phyloP scores from a whole-genome alignment of 2,888 invertebrate species.

The Nipponacmea schrenckii region DNA sequence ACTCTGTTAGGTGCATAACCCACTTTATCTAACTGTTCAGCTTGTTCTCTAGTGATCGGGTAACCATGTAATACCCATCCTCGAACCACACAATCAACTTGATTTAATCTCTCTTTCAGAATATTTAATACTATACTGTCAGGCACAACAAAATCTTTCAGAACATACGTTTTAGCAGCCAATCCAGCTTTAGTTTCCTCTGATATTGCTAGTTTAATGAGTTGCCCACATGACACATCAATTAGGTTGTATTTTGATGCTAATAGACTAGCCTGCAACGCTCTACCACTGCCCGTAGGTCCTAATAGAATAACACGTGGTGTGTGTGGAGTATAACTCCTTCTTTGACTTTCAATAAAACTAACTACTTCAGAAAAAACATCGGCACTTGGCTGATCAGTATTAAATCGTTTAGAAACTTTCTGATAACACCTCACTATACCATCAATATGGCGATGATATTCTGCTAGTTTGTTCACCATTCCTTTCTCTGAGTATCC shows the following conservation, averaged over 20 bases:
- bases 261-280: slow-evolving; percentile 63
- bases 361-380: slow-evolving; percentile 58
- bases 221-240: slow-evolving; percentile 63
- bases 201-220: slow-evolving; percentile 66
- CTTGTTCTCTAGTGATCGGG: slow-evolving; percentile 65
- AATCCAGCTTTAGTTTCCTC: slow-evolving; percentile 63
- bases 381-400: slow-evolving; percentile 68
- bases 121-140: slow-evolving; percentile 64
- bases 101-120: slow-evolving; percentile 60
- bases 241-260: slow-evolving; percentile 66
- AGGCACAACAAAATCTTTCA: slow-evolving; percentile 62
- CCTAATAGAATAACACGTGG: slow-evolving; percentile 67
- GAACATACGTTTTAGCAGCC: slow-evolving; percentile 63
- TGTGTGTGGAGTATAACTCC: slow-evolving; percentile 65
- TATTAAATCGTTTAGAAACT: slow-evolving; percentile 62
- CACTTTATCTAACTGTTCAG: slow-evolving; percentile 60
- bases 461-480: slow-evolving; percentile 57
- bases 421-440: slow-evolving; percentile 54
- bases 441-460: slow-evolving; percentile 61
- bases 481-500: slow-evolving; percentile 61
- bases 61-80: slow-evolving; percentile 69
- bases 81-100: slow-evolving; percentile 65
- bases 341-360: slow-evolving; percentile 55
- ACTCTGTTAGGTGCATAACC: slow-evolving; percentile 66
- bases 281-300: slow-evolving; percentile 66